These are phyloP conservation scores for Copidosoma floridanum DNA, from an alignment of 1,140 invertebrate genomes.

Conservation along the genomic window DNA sequence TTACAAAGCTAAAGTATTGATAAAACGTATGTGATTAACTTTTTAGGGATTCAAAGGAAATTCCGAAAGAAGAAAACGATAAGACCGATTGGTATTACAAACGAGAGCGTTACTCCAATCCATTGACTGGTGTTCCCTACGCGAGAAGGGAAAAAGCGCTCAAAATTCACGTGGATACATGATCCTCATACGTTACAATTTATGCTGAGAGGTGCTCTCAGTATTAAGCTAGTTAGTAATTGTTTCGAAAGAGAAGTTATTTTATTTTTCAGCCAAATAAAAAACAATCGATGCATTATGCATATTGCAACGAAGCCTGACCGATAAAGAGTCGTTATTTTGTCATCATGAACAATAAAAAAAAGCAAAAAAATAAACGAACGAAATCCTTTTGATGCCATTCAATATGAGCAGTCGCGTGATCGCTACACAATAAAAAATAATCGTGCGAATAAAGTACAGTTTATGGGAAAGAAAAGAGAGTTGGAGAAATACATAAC, in stretches of 20 bases:
- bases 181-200: conserved; percentile 31
- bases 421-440: too few species aligned
- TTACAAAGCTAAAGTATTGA: too few species aligned
- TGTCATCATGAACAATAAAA: background rate
- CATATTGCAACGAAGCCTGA: background rate
- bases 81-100: conserved; percentile 47
- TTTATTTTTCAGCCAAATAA: background rate
- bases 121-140: too few species aligned
- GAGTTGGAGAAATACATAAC: too few species aligned
- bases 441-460: too few species aligned
- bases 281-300: background rate
- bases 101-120: conserved; percentile 53
- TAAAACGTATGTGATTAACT: too few species aligned
- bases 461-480: too few species aligned
- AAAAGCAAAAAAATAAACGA: background rate
- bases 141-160: conserved; percentile 71
- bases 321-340: background rate
- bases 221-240: conserved; percentile 28
- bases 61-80: conserved; percentile 62
- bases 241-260: conserved; percentile 17
- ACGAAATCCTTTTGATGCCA: conserved; percentile 14
- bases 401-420: background rate
- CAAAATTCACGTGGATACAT: conserved; percentile 71
- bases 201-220: conserved; percentile 17
- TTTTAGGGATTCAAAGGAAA: conserved; percentile 66